phyloP scores from a whole-genome alignment of 1,140 invertebrate species.

The Patella vulgata region DNA sequence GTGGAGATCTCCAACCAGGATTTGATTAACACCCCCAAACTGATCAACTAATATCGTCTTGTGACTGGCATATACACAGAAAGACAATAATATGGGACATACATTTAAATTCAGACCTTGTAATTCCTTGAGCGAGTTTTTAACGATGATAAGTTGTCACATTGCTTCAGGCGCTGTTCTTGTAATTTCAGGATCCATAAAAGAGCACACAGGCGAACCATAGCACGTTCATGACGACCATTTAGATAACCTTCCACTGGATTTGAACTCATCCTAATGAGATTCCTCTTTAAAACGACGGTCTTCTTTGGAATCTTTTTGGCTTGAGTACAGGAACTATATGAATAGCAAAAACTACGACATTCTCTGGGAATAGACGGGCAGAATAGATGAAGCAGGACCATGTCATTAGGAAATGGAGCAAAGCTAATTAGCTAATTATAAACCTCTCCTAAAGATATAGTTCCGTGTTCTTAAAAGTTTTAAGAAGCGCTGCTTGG shows the following conservation, averaged over 20 bases:
- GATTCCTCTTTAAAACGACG: background rate
- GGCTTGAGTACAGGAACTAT: too few species aligned
- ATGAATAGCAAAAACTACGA: too few species aligned
- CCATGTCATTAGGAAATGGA: background rate
- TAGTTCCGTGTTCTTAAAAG: too few species aligned
- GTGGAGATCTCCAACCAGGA: too few species aligned
- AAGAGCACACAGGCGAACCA: conserved; percentile 57
- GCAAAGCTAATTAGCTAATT: background rate
- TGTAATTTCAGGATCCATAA: conserved; percentile 61
- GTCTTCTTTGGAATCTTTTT: too few species aligned
- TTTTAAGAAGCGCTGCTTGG: too few species aligned
- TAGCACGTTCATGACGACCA: conserved; percentile 51
- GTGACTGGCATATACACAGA: too few species aligned
- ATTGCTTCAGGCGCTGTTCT: conserved; percentile 33
- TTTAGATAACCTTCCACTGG: conserved; percentile 43
- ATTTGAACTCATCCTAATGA: conserved; percentile 10
- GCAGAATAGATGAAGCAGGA: background rate
- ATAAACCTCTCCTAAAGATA: too few species aligned
- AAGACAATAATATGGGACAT: too few species aligned
- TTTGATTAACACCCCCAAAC: too few species aligned
- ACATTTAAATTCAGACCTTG: conserved; percentile 1
- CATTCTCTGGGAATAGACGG: too few species aligned
- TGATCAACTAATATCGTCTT: too few species aligned
- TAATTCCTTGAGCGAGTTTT: background rate
- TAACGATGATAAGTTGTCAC: background rate